These are phyloP conservation scores for Wasmannia auropunctata DNA, from an alignment of 1,140 invertebrate species.

Conservation along the genomic window DNA sequence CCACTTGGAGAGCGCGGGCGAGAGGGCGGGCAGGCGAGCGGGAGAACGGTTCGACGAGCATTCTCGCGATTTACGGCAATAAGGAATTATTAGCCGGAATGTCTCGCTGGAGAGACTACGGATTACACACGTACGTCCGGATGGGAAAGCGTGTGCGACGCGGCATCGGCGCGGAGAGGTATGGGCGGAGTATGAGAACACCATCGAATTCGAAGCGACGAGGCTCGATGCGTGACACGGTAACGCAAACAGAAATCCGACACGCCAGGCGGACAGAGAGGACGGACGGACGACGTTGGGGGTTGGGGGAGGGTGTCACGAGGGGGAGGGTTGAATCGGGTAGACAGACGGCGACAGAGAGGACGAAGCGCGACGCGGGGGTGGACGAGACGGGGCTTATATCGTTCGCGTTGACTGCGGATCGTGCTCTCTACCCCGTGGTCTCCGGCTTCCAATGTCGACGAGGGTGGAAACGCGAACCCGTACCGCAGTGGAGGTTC, in stretches of 20 bases:
- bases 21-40: not conserved
- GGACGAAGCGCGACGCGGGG: constrained; percentile 53
- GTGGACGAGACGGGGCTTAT: constrained; percentile 69
- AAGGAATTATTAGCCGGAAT: constrained; percentile 69
- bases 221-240: constrained; percentile 79
- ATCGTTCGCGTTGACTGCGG: constrained; percentile 79
- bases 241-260: constrained; percentile 82
- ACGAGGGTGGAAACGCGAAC: constrained; percentile 79
- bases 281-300: constrained; percentile 49
- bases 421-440: constrained; percentile 71
- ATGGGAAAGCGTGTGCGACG: constrained; percentile 58
- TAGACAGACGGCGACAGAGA: constrained; percentile 73
- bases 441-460: constrained; percentile 78
- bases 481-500: constrained; percentile 75
- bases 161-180: constrained; percentile 29
- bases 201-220: constrained; percentile 76
- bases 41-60: constrained; percentile 17
- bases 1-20: constrained; percentile 4
- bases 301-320: constrained; percentile 56
- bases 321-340: constrained; percentile 46
- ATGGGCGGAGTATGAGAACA: constrained; percentile 44
- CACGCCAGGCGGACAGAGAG: constrained; percentile 71
- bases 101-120: constrained; percentile 71
- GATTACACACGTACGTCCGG: constrained; percentile 64
- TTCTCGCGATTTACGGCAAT: constrained; percentile 58